phyloP scores from a whole-genome alignment of 2,113 vertebrate species.

The Marmota monax region DNA sequence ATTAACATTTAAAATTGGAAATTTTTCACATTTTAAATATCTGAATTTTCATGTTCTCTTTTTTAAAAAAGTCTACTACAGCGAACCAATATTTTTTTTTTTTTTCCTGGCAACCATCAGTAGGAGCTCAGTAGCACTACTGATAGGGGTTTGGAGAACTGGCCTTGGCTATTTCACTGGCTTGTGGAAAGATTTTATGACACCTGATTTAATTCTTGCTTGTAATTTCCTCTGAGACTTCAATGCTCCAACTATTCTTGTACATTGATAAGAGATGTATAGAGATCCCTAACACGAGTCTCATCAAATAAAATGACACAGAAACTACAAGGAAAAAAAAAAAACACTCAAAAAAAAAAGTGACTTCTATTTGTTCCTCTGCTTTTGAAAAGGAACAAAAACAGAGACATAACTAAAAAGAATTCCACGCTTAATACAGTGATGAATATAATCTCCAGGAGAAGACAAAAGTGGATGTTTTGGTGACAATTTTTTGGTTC shows the following conservation, averaged over 20 bases:
- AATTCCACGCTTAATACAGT: not conserved
- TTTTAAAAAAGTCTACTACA: not conserved
- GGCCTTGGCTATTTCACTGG: not conserved
- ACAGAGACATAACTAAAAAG: not conserved
- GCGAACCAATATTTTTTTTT: not conserved
- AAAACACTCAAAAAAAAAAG: not conserved
- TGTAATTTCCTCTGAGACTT: not conserved
- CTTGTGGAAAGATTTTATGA: not conserved
- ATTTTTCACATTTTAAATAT: conserved; percentile 4
- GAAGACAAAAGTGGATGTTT: not conserved
- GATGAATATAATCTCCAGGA: not conserved
- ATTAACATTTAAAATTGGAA: conserved; percentile 5
- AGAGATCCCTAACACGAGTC: not conserved
- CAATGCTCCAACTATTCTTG: not conserved
- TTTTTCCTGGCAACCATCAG: not conserved
- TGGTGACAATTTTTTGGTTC: not conserved
- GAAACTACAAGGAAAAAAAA: not conserved
- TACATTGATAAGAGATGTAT: too few relatives aligned
- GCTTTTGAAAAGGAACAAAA: conserved; percentile 12
- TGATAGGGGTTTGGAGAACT: not conserved
- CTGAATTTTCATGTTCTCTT: conserved; percentile 8
- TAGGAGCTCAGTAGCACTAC: not conserved
- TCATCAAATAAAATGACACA: not conserved
- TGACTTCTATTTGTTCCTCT: not conserved
- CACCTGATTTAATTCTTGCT: not conserved